phyloP scores from a whole-genome alignment of 2,888 invertebrate genomes.

The Neria commutata region DNA sequence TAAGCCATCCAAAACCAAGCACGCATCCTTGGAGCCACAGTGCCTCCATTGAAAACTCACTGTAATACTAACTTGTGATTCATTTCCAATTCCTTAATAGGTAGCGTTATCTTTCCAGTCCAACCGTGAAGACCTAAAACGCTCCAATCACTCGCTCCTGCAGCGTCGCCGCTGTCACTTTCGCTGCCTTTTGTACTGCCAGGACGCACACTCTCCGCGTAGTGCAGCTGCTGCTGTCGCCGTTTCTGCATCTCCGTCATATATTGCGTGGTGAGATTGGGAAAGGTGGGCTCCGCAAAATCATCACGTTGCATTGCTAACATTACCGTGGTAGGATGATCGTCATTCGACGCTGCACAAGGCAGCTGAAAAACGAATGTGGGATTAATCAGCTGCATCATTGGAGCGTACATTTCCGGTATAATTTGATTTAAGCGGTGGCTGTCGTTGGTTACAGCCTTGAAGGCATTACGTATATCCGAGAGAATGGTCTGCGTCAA shows the following conservation, averaged over 20 bases:
- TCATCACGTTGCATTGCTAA: constrained; percentile 49
- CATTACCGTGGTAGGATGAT: no score
- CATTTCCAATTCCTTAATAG: constrained; percentile 31
- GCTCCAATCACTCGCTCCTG: constrained; percentile 42
- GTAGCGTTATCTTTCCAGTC: constrained; percentile 44
- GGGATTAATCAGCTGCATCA: constrained; percentile 43
- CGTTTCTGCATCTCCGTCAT: constrained; percentile 30
- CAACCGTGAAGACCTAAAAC: constrained; percentile 55
- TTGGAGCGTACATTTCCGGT: constrained; percentile 52
- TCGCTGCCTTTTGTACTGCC: constrained; percentile 18
- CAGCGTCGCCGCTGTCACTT: background rate
- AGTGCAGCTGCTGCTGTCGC: background rate
- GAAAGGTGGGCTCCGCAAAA: constrained; percentile 54
- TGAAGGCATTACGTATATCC: constrained; percentile 52
- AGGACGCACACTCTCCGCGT: no score
- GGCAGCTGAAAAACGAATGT: constrained; percentile 52
- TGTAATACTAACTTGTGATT: constrained; percentile 36
- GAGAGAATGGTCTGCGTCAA: constrained; percentile 29
- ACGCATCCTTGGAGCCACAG: no score
- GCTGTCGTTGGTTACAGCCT: constrained; percentile 46
- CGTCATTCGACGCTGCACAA: constrained; percentile 10
- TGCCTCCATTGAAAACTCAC: no score
- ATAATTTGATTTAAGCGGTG: constrained; percentile 42
- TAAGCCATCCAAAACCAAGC: no score
- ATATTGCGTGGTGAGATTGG: constrained; percentile 43